These are phyloP conservation scores for Psilanteris sp. DNA, from an alignment of 1,140 invertebrate genomes.

Conservation along the genomic window DNA sequence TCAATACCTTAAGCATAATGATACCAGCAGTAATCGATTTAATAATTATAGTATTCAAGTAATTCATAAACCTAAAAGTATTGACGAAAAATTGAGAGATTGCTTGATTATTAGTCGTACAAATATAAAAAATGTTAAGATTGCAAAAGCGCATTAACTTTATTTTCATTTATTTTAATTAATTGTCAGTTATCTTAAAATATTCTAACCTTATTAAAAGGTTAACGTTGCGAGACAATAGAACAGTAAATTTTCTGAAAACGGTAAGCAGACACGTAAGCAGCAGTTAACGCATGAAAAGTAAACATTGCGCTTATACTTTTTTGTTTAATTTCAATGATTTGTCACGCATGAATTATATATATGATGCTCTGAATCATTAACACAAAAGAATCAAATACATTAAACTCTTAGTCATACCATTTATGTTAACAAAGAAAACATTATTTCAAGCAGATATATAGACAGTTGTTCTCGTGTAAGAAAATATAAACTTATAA, in stretches of 20 bases:
- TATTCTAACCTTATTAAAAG: too few species aligned
- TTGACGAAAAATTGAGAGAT: too few species aligned
- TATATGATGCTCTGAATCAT: slow-evolving; percentile 50
- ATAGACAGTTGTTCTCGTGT: slow-evolving; percentile 59
- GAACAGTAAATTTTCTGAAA: slow-evolving; percentile 5
- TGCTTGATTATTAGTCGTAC: too few species aligned
- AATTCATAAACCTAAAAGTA: too few species aligned
- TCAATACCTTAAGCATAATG: too few species aligned
- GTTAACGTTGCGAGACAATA: neutral
- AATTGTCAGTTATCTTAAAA: too few species aligned
- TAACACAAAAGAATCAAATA: slow-evolving; percentile 41
- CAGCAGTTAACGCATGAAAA: too few species aligned
- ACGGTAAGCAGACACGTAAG: slow-evolving; percentile 7
- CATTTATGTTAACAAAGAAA: slow-evolving; percentile 55
- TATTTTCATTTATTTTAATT: too few species aligned
- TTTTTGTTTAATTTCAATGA: slow-evolving; percentile 37
- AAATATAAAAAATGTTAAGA: too few species aligned
- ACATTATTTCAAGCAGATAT: slow-evolving; percentile 50
- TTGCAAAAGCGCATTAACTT: too few species aligned
- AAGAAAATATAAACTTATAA: slow-evolving; percentile 27
- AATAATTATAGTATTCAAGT: too few species aligned
- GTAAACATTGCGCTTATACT: slow-evolving; percentile 37
- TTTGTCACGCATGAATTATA: slow-evolving; percentile 50
- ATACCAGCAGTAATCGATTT: too few species aligned
- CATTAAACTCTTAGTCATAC: slow-evolving; percentile 44